Evolutionary conservation across 2,113 vertebrate species (phyloP).

Genomic region (Nothobranchius furzeri): DNA sequence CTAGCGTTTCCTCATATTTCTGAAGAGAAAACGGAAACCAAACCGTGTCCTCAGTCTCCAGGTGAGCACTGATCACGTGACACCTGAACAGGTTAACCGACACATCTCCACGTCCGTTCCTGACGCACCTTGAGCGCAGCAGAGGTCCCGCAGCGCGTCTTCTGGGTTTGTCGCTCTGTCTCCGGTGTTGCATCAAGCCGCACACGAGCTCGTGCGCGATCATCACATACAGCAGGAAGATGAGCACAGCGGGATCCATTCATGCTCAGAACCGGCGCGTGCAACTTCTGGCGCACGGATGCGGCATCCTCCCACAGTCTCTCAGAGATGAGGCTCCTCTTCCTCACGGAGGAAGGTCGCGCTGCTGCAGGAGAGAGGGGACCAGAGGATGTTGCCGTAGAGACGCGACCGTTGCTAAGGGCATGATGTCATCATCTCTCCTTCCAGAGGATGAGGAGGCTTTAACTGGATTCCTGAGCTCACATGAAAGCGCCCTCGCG

Average conservation of each 20-base stretch:
- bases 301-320: neutral
- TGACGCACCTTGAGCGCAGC: conserved; percentile 79
- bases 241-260: conserved; percentile 89
- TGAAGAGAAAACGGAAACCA: too few species aligned
- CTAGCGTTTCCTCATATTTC: too few species aligned
- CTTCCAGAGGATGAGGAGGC: neutral
- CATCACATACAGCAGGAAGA: conserved; percentile 89
- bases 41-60: neutral
- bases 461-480: neutral
- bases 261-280: conserved; percentile 20
- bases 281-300: conserved; percentile 27
- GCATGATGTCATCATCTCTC: conserved; percentile 51
- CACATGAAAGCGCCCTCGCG: neutral
- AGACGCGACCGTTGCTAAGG: conserved; percentile 78
- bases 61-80: neutral
- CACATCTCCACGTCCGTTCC: too few species aligned
- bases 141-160: conserved; percentile 72
- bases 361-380: conserved; percentile 35
- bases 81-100: neutral
- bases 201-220: conserved; percentile 88
- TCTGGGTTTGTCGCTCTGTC: conserved; percentile 81
- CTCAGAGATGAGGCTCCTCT: neutral
- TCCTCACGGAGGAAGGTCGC: conserved; percentile 30
- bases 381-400: conserved; percentile 77
- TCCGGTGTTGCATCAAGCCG: conserved; percentile 88